Conservation (phyloP, 53 echinoderm and acorn worm species). For the Luidia sarsii region DNA sequence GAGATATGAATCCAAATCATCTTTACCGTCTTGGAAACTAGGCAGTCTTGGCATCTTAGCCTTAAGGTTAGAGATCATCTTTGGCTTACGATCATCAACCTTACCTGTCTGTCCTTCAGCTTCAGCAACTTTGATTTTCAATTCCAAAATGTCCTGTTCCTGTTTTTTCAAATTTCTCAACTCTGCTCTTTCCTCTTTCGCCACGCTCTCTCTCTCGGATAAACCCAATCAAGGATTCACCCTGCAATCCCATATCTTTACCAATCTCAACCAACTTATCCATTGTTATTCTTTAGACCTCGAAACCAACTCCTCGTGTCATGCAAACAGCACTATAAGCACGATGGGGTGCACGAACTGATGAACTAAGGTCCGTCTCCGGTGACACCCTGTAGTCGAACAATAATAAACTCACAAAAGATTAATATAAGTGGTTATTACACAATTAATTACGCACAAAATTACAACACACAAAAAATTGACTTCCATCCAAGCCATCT, state of each 20-base stretch:
- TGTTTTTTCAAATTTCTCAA: background rate
- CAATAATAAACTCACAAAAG: no score
- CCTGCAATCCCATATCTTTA: slow-evolving; percentile 11
- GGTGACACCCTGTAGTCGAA: no score
- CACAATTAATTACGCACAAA: no score
- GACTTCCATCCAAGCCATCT: no score
- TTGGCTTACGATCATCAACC: background rate
- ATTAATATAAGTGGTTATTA: no score
- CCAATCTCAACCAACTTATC: slow-evolving; percentile 14
- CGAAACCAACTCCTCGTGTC: no score
- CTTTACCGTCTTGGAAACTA: slow-evolving; percentile 48
- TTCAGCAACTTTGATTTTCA: background rate
- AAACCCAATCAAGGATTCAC: background rate
- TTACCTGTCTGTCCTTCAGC: background rate
- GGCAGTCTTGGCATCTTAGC: slow-evolving; percentile 48
- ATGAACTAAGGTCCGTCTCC: no score
- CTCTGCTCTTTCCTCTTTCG: slow-evolving; percentile 14
- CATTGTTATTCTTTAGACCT: background rate
- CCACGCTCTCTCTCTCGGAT: slow-evolving; percentile 21
- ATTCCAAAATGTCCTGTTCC: slow-evolving; percentile 1
- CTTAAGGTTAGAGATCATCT: no score
- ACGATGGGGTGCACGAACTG: no score
- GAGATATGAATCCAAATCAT: slow-evolving; percentile 65
- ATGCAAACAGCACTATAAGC: no score
- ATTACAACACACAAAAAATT: no score